Percentiles rank a stretch among this genome's conserved stretches.
Conservation (phyloP, 2,888 invertebrate species). For the Iphiclides podalirius region DNA sequence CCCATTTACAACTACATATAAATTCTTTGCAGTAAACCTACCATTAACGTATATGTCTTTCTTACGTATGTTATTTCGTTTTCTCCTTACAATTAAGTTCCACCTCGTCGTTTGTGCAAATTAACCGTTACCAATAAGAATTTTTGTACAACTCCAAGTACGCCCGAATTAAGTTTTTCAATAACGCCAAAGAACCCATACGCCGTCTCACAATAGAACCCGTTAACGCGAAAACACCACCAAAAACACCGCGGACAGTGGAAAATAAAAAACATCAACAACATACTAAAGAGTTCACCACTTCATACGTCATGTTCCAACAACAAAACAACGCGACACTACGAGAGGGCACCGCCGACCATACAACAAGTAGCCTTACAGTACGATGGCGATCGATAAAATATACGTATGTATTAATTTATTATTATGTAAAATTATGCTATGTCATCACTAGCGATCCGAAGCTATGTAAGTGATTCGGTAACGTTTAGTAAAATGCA, state of each 20-base stretch:
- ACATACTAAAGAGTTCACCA: slow-evolving; percentile 36
- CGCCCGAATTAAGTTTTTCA: background rate
- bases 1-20: slow-evolving; percentile 51
- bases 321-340: slow-evolving; percentile 21
- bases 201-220: slow-evolving; percentile 29
- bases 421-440: slow-evolving; percentile 57
- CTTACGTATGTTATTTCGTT: slow-evolving; percentile 79
- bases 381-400: slow-evolving; percentile 50
- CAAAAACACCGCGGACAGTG: slow-evolving; percentile 33
- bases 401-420: slow-evolving; percentile 40
- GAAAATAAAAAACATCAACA: slow-evolving; percentile 38
- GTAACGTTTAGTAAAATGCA: slow-evolving; percentile 62
- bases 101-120: slow-evolving; percentile 64
- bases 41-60: slow-evolving; percentile 79
- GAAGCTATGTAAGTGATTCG: slow-evolving; percentile 66
- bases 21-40: slow-evolving; percentile 75
- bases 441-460: slow-evolving; percentile 65
- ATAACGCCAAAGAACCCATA: slow-evolving; percentile 22
- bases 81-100: slow-evolving; percentile 59
- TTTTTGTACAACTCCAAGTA: slow-evolving; percentile 52
- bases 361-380: slow-evolving; percentile 40
- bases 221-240: slow-evolving; percentile 35
- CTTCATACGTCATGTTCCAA: background rate
- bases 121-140: slow-evolving; percentile 43
- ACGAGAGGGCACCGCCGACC: slow-evolving; percentile 22